Evolutionary conservation across 1,140 invertebrate species (phyloP).

Genomic region (Battus philenor): DNA sequence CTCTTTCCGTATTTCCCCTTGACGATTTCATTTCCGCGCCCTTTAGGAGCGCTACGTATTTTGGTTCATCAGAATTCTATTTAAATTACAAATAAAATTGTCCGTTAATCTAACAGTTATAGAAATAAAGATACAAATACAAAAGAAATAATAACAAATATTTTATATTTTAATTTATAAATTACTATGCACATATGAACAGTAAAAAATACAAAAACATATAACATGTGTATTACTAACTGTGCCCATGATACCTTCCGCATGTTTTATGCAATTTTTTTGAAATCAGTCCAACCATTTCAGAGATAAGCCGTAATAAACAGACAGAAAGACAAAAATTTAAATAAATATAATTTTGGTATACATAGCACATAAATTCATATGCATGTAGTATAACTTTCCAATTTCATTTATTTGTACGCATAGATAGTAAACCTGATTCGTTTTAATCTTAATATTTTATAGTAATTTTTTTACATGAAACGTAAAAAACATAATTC

Average conservation of each 20-base stretch:
- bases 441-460: neutral
- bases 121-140: neutral
- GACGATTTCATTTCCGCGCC: slow-evolving; percentile 74
- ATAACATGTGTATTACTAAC: too few relatives aligned
- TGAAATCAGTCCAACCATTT: too few relatives aligned
- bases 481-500: neutral
- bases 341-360: neutral
- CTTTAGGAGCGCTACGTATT: slow-evolving; percentile 74
- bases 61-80: slow-evolving; percentile 75
- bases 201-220: too few relatives aligned
- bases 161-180: neutral
- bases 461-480: neutral
- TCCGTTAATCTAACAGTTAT: neutral
- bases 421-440: too few relatives aligned
- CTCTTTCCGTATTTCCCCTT: slow-evolving; percentile 22
- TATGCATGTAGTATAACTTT: neutral
- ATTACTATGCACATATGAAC: too few relatives aligned
- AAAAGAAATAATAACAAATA: neutral
- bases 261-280: neutral
- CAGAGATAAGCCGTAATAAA: too few relatives aligned
- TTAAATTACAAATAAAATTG: slow-evolving; percentile 19
- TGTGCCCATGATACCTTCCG: too few relatives aligned
- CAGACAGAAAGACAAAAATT: neutral
- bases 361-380: neutral
- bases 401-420: too few relatives aligned